These are phyloP conservation scores for Eupithecia tripunctaria DNA, from an alignment of 2,888 invertebrate species.

Conservation along the genomic window DNA sequence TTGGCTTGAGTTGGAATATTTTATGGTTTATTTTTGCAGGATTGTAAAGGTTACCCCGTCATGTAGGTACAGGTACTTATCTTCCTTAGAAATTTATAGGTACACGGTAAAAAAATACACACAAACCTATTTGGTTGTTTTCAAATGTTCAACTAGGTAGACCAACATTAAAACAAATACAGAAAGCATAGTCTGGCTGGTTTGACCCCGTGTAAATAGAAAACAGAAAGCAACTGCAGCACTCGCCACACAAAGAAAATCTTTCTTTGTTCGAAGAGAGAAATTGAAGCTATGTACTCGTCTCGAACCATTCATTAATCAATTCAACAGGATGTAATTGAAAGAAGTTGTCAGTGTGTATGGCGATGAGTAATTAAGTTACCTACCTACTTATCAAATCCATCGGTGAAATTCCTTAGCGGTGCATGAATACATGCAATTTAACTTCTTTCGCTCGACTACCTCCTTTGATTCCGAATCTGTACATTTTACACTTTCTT, in stretches of 20 bases:
- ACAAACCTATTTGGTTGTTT: background rate
- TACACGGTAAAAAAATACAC: background rate
- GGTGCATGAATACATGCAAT: conserved; percentile 62
- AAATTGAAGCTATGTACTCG: background rate
- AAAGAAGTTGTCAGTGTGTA: conserved; percentile 19
- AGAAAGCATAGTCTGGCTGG: background rate
- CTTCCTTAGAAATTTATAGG: background rate
- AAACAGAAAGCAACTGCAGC: background rate
- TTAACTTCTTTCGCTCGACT: conserved; percentile 50
- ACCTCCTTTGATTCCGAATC: conserved; percentile 41
- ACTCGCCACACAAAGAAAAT: background rate
- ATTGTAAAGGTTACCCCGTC: background rate
- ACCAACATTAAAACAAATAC: background rate
- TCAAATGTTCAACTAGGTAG: background rate
- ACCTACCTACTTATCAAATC: conserved; percentile 56
- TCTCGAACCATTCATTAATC: background rate
- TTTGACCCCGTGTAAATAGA: background rate
- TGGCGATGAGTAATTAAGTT: conserved; percentile 49
- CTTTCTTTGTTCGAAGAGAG: background rate
- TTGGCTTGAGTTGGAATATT: background rate
- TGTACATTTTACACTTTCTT: conserved; percentile 41
- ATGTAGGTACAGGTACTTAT: background rate
- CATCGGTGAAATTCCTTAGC: conserved; percentile 57
- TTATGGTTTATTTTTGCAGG: background rate
- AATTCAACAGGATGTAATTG: conserved; percentile 6